Base-by-base conservation (phyloP, 2,797 vertebrate genomes). In the Catamblyrhynchus diadema region DNA sequence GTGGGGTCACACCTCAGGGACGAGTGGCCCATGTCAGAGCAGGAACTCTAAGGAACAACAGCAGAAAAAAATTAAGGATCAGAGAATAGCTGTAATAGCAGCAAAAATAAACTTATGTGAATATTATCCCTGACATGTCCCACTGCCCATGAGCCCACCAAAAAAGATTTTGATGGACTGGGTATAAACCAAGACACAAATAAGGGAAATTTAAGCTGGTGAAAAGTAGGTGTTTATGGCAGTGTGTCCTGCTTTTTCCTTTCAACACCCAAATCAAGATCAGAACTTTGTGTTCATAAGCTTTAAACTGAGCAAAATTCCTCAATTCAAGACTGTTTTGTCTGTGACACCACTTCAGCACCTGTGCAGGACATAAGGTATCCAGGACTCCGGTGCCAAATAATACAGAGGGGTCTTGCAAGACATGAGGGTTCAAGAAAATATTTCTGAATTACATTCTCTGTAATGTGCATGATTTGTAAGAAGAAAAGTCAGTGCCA, bases 21-120 rank as follows among this genome's bases (percentile, higher is more conserved):
- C 0, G 0, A 37, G 41, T 20, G 44, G 33, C 28, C 32, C 13
- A 14, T 0, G 3, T 6, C 10, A 20, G 41, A 25, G 20, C 22
- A 88, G 10, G 11, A 41, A 64, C 39, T 42, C 39, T 45, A 71
- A 78, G 21, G 24, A 62, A 66, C 4, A 65, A 14, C 27, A 65
- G 48, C 22, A 71, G 35, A 27, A 87, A 71, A 65, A 4, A 17
- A 27, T 2, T 19, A 50, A n/a, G 14, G 25, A 62, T 62, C 27
- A n/a, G 30, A 74, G 17, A 74, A 54, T 1, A 91, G 14, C 22
- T 67, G 22, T 21, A 83, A 77, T 3, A 81, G n/a, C 28, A 64
- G 37, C 15, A 92, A 60, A 83, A 90, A 6, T 3, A 69, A 51
- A 48, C 21, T 28, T 9, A 24, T 0, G 3, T 33, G 65, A 51